Conservation (phyloP, 2,797 vertebrate genomes). For the Sorex maritimensis region DNA sequence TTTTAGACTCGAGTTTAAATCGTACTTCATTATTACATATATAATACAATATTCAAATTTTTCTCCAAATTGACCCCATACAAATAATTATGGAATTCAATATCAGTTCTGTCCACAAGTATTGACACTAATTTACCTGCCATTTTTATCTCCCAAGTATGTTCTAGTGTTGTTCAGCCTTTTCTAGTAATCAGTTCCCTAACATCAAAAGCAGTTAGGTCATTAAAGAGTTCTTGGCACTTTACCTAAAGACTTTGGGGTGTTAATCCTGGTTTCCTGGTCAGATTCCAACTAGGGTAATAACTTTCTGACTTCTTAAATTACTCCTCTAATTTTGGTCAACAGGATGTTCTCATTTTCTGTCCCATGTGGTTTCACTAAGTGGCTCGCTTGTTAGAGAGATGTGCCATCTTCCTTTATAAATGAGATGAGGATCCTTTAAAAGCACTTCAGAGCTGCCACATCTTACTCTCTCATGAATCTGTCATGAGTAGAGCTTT, state of each 20-base stretch:
- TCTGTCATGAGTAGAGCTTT: background rate
- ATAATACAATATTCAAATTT: conserved; percentile 21
- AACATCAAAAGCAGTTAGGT: conserved; percentile 41
- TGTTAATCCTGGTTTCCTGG: conserved; percentile 76
- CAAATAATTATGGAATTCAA: conserved; percentile 24
- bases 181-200: conserved; percentile 25
- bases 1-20: conserved; percentile 29
- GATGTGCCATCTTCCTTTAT: background rate
- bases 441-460: background rate
- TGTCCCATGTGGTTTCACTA: background rate
- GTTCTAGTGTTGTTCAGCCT: background rate
- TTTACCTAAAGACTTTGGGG: conserved; percentile 63
- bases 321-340: conserved; percentile 66
- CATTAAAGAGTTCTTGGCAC: conserved; percentile 66
- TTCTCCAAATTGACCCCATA: background rate
- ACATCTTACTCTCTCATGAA: background rate
- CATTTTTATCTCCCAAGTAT: conserved; percentile 21
- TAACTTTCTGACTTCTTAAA: conserved; percentile 73
- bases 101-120: background rate
- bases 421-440: background rate
- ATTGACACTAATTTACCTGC: conserved; percentile 33
- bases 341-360: conserved; percentile 47
- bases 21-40: conserved; percentile 27
- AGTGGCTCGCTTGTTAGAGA: conserved; percentile 19
- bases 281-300: conserved; percentile 72